Evolutionary conservation across 2,888 invertebrate species (phyloP).

Genomic region (Proisotoma minuta): DNA sequence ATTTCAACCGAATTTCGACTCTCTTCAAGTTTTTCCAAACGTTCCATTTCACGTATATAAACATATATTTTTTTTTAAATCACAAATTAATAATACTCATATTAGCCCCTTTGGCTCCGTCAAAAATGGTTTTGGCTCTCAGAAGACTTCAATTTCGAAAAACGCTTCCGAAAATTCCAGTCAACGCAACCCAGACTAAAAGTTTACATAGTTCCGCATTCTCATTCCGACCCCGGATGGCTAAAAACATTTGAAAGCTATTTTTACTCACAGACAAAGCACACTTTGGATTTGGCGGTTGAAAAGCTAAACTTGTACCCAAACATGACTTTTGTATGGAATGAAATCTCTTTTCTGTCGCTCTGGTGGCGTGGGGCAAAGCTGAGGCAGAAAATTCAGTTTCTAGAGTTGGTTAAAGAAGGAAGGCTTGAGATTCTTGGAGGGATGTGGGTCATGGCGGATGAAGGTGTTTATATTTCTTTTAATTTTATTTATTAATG

Average conservation of each 20-base stretch:
- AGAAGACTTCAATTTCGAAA: not conserved
- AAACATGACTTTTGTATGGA: conserved; percentile 3
- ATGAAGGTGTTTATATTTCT: not conserved
- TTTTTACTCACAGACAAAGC: not conserved
- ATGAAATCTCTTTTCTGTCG: not conserved
- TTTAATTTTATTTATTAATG: not conserved
- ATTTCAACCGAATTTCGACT: not conserved
- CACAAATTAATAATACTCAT: not conserved
- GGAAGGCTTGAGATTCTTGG: not conserved
- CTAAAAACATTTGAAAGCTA: not conserved
- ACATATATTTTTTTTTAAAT: no score
- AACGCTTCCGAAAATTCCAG: not conserved
- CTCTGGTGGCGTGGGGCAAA: not conserved
- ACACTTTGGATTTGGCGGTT: not conserved
- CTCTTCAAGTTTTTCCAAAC: not conserved
- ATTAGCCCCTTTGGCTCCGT: not conserved
- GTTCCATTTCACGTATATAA: not conserved
- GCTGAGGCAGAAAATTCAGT: not conserved
- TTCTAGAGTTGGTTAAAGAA: not conserved
- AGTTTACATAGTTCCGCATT: not conserved
- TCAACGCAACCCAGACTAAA: not conserved
- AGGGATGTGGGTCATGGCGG: not conserved
- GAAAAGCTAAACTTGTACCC: not conserved
- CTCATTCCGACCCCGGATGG: not conserved
- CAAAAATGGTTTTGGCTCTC: conserved; percentile 1